A percentile compares a stretch with the other conserved stretches of the same genome.
phyloP scores from a whole-genome alignment of 1,140 invertebrate species.

The Euschistus heros region DNA sequence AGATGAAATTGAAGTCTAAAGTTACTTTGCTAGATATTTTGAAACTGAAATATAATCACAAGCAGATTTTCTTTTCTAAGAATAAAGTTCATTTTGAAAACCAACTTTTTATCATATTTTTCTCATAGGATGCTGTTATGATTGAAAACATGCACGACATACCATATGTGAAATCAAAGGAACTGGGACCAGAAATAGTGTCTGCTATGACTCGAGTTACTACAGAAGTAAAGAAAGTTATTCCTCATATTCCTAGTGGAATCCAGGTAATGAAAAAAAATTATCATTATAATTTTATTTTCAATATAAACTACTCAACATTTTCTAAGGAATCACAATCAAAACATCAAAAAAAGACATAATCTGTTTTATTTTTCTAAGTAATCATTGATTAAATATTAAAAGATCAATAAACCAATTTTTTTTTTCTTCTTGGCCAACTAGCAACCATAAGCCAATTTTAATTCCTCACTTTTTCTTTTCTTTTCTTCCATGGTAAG shows the following conservation, averaged over 20 bases:
- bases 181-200: slow-evolving; percentile 55
- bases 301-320: too few species aligned
- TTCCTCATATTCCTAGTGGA: slow-evolving; percentile 45
- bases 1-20: background rate
- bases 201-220: slow-evolving; percentile 56
- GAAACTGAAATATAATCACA: background rate
- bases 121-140: slow-evolving; percentile 56
- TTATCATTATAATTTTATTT: too few species aligned
- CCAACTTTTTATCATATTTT: slow-evolving; percentile 16
- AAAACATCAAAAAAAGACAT: too few species aligned
- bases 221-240: slow-evolving; percentile 41
- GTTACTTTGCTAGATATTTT: background rate
- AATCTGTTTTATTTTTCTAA: too few species aligned
- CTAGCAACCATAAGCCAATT: too few species aligned
- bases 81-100: background rate
- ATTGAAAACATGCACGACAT: slow-evolving; percentile 83
- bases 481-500: too few species aligned
- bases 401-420: too few species aligned
- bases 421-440: too few species aligned
- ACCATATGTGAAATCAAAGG: slow-evolving; percentile 51
- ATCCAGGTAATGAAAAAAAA: slow-evolving; percentile 40
- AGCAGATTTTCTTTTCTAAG: background rate
- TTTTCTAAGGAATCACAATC: too few species aligned
- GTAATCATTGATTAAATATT: too few species aligned
- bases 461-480: too few species aligned